Conservation (phyloP, 2,888 invertebrate species). For the Meta bourneti region DNA sequence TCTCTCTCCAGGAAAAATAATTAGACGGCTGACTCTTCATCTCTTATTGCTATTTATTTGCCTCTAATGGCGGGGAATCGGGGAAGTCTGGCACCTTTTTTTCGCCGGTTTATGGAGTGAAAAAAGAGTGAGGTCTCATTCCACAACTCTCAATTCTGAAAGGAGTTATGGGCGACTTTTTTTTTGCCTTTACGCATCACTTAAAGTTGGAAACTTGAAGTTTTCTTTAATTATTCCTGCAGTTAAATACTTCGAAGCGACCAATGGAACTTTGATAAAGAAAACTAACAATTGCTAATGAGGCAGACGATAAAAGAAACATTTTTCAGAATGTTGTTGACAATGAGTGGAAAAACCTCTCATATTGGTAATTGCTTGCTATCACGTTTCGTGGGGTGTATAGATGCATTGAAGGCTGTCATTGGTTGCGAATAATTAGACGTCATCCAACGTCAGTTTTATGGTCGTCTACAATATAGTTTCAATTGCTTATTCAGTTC, state of each 20-base stretch:
- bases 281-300: neutral
- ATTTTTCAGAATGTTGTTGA: neutral
- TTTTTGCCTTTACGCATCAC: neutral
- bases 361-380: neutral
- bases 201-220: neutral
- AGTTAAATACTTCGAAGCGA: neutral
- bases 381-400: neutral
- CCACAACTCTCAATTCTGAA: too few species aligned
- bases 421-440: neutral
- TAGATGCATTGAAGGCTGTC: neutral
- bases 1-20: constrained; percentile 52
- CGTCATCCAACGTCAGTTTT: neutral
- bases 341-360: neutral
- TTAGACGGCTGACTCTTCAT: constrained; percentile 39
- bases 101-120: neutral
- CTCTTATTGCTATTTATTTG: constrained; percentile 20
- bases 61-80: constrained; percentile 1
- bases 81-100: neutral
- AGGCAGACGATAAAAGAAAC: neutral
- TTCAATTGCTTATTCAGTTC: too few species aligned
- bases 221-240: neutral
- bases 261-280: neutral
- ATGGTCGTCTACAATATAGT: neutral
- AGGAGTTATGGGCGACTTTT: neutral
- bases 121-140: neutral